phyloP scores from a whole-genome alignment of 2,888 invertebrate genomes.

The Tetragnatha montana region DNA sequence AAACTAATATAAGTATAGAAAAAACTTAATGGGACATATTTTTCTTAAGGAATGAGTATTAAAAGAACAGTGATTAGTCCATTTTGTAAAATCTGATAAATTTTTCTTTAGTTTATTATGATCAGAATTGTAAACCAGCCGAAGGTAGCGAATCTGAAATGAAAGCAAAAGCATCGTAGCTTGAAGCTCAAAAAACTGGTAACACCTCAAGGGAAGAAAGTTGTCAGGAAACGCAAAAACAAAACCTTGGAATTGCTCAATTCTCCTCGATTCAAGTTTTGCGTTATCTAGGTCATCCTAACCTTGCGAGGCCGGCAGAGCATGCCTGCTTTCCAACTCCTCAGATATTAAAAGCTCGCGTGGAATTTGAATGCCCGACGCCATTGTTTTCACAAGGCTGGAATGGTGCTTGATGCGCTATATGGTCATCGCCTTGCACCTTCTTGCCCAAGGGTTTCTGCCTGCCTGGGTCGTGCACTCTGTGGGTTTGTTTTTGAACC shows the following conservation, averaged over 20 bases:
- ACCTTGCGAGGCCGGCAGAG: slow-evolving; percentile 3
- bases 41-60: no score
- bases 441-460: neutral
- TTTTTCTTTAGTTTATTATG: no score
- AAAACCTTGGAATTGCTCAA: slow-evolving; percentile 21
- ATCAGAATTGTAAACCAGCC: no score
- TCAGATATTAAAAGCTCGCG: neutral
- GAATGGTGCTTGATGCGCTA: neutral
- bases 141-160: no score
- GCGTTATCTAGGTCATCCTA: slow-evolving; percentile 10
- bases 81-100: no score
- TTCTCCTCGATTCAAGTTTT: slow-evolving; percentile 13
- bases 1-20: no score
- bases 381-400: neutral
- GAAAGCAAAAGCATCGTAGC: neutral
- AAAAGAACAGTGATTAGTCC: no score
- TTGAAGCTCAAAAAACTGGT: slow-evolving; percentile 7
- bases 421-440: neutral
- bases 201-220: neutral
- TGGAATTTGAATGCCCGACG: neutral
- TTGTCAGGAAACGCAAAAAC: neutral
- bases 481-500: neutral
- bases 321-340: neutral
- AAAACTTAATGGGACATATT: no score
- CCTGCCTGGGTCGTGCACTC: neutral